A percentile compares a stretch with the other conserved stretches of the same genome.
These are phyloP conservation scores for Calephelis virginiensis DNA, from an alignment of 1,140 invertebrate genomes.

Conservation along the genomic window DNA sequence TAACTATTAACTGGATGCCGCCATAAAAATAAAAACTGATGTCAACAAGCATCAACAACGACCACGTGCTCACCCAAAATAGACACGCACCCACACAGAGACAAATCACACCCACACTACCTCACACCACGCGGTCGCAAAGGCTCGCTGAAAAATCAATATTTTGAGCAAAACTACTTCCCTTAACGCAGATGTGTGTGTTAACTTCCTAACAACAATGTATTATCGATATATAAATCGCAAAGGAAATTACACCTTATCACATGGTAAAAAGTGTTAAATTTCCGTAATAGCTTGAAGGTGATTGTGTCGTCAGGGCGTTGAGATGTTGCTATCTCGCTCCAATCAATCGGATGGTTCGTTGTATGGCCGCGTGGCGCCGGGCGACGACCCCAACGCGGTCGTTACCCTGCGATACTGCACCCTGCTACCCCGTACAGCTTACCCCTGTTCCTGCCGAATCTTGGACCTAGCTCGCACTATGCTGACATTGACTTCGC, in stretches of 20 bases:
- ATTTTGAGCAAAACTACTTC: slow-evolving; percentile 78
- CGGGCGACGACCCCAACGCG: slow-evolving; percentile 66
- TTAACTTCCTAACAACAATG: slow-evolving; percentile 44
- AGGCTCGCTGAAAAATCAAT: slow-evolving; percentile 74
- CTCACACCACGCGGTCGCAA: slow-evolving; percentile 50
- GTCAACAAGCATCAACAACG: slow-evolving; percentile 72
- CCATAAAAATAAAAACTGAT: slow-evolving; percentile 73
- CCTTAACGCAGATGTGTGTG: slow-evolving; percentile 61
- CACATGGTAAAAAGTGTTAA: slow-evolving; percentile 48
- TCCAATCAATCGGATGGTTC: slow-evolving; percentile 71
- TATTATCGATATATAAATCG: slow-evolving; percentile 28
- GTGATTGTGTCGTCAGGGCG: slow-evolving; percentile 66
- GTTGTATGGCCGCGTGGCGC: slow-evolving; percentile 66
- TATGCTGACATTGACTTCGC: slow-evolving; percentile 72
- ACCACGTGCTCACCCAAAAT: slow-evolving; percentile 75
- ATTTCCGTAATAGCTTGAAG: slow-evolving; percentile 52
- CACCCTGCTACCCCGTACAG: slow-evolving; percentile 68
- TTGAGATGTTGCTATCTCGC: slow-evolving; percentile 50
- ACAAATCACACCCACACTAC: slow-evolving; percentile 41
- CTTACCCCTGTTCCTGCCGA: slow-evolving; percentile 70
- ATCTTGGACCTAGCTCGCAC: slow-evolving; percentile 61
- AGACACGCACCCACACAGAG: slow-evolving; percentile 58
- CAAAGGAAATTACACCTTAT: slow-evolving; percentile 58
- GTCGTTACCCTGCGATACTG: slow-evolving; percentile 70
- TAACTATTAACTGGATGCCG: slow-evolving; percentile 55